A percentile compares a stretch with the other conserved stretches of the same genome.
These are phyloP conservation scores for Aphelinus certus DNA, from an alignment of 1,140 invertebrate genomes.

Conservation along the genomic window DNA sequence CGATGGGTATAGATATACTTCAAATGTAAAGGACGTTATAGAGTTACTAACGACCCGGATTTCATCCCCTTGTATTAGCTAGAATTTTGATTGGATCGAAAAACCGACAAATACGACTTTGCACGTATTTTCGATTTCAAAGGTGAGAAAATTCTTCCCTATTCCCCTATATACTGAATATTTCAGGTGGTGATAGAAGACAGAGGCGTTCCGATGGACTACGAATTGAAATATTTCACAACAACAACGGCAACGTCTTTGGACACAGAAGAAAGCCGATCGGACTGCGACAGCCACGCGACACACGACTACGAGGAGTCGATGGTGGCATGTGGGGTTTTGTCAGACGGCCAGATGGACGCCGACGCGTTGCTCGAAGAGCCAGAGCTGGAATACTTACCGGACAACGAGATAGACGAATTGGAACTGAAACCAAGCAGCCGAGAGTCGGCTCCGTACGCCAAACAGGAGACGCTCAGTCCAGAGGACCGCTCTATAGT, in stretches of 20 bases:
- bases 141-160: too few relatives aligned
- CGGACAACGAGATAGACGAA: constrained; percentile 44
- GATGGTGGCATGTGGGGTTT: constrained; percentile 17
- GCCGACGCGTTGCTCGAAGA: constrained; percentile 57
- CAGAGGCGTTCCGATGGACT: constrained; percentile 42
- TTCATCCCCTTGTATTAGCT: too few relatives aligned
- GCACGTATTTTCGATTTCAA: too few relatives aligned
- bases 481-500: not conserved
- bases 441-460: not conserved
- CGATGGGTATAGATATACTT: too few relatives aligned
- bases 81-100: too few relatives aligned
- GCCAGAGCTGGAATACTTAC: constrained; percentile 58
- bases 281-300: constrained; percentile 55
- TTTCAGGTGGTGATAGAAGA: constrained; percentile 48
- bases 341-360: constrained; percentile 49
- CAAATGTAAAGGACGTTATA: too few relatives aligned
- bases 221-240: constrained; percentile 59
- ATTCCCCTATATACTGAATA: too few relatives aligned
- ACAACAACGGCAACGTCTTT: constrained; percentile 47
- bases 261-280: constrained; percentile 54
- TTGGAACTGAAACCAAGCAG: not conserved
- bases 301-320: constrained; percentile 54
- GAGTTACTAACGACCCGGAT: too few relatives aligned
- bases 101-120: too few relatives aligned
- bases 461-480: constrained; percentile 24